phyloP scores from a whole-genome alignment of 2,113 vertebrate genomes.

The Onychostruthus taczanowskii region DNA sequence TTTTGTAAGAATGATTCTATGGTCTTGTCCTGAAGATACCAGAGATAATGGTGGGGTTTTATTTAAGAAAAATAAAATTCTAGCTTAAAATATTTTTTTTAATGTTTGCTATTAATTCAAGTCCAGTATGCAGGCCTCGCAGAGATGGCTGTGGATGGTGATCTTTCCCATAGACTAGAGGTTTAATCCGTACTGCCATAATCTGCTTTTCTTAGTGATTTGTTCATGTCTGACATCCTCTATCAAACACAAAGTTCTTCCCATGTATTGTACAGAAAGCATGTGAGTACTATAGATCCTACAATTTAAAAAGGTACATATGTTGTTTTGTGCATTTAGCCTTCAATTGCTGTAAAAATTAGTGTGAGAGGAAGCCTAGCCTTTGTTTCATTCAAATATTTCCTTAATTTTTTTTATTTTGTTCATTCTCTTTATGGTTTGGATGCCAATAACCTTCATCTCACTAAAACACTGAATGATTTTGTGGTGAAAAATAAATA shows the following conservation, averaged over 20 bases:
- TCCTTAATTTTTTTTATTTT: background rate
- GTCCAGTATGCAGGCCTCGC: background rate
- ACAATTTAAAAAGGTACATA: fast-evolving
- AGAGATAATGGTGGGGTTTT: background rate
- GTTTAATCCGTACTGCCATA: background rate
- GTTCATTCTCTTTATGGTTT: background rate
- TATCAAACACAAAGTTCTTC: background rate
- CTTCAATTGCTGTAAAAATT: background rate
- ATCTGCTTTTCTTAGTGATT: background rate
- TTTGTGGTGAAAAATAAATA: background rate
- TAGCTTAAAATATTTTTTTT: background rate
- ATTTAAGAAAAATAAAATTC: background rate
- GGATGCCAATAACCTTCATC: background rate
- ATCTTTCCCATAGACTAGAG: too few species aligned
- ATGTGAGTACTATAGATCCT: background rate
- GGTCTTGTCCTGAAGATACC: background rate
- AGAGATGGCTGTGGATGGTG: background rate
- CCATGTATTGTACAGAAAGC: fast-evolving
- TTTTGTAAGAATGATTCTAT: background rate
- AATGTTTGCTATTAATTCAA: background rate
- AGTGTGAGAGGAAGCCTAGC: background rate
- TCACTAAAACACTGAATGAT: background rate
- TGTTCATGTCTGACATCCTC: background rate
- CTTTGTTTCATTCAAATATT: background rate
- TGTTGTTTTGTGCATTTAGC: background rate